These are phyloP conservation scores for Rhagologus leucostigma DNA, from an alignment of 2,113 vertebrate species.

Conservation along the genomic window DNA sequence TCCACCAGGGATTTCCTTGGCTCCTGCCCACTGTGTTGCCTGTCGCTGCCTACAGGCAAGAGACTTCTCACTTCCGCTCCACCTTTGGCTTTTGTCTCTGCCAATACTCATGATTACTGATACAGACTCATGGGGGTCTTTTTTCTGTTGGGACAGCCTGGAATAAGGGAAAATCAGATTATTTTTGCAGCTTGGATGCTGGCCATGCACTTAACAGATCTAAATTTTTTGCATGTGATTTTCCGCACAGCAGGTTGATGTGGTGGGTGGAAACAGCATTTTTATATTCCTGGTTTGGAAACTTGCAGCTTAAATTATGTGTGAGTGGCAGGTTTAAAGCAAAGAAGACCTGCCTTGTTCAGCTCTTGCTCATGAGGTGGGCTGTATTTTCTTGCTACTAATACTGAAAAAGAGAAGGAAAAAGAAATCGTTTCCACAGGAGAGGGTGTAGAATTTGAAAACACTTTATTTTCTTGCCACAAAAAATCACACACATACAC, in stretches of 20 bases:
- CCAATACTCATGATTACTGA: not conserved
- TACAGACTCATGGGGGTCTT: fast-evolving
- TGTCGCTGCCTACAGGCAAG: not conserved
- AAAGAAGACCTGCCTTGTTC: not conserved
- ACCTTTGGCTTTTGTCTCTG: not conserved
- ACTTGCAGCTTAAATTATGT: not conserved
- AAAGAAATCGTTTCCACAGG: not conserved
- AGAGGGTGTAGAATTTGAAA: not conserved
- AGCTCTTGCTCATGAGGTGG: not conserved
- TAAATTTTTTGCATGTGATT: not conserved
- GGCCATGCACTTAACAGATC: not conserved
- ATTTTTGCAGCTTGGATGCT: not conserved
- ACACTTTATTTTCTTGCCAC: not conserved
- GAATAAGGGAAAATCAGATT: not conserved
- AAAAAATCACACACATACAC: not conserved
- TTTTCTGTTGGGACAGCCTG: not conserved
- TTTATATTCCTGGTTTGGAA: not conserved
- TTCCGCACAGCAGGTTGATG: not conserved
- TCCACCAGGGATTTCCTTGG: not conserved
- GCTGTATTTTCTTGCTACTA: not conserved
- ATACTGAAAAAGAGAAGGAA: not conserved
- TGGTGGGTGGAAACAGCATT: not conserved
- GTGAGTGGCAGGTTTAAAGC: slow-evolving; percentile 12
- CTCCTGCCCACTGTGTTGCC: not conserved
- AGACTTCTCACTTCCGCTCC: not conserved